These are phyloP conservation scores for Gallinago jamesoni DNA, from an alignment of 2,113 vertebrate species.

Conservation along the genomic window DNA sequence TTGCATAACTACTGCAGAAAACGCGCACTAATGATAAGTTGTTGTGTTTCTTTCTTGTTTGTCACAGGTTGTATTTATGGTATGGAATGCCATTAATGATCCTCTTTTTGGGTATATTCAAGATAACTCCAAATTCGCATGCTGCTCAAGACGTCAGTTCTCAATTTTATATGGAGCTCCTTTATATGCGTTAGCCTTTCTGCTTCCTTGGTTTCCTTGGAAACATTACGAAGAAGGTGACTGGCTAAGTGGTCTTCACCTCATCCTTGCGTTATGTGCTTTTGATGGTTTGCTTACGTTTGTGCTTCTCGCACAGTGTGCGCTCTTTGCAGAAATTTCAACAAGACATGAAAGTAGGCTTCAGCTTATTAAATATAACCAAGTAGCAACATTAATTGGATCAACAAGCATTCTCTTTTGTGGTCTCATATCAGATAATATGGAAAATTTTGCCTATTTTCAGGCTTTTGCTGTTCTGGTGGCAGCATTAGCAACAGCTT, in stretches of 20 bases:
- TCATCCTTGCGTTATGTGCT: constrained; percentile 80
- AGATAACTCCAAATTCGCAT: constrained; percentile 75
- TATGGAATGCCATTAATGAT: constrained; percentile 89
- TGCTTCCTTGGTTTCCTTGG: constrained; percentile 95
- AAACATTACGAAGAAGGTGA: constrained; percentile 78
- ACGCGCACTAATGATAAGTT: background rate
- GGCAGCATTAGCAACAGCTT: constrained; percentile 74
- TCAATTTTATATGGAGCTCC: constrained; percentile 84
- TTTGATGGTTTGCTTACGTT: constrained; percentile 86
- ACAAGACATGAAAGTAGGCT: constrained; percentile 75
- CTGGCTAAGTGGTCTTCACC: constrained; percentile 86
- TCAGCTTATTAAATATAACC: constrained; percentile 84
- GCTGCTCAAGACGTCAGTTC: constrained; percentile 75
- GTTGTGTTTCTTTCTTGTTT: background rate
- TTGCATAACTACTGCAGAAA: background rate
- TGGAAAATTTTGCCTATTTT: constrained; percentile 83
- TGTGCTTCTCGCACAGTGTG: constrained; percentile 86
- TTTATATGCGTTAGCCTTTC: constrained; percentile 81
- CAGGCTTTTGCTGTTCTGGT: constrained; percentile 75
- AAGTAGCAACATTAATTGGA: constrained; percentile 81
- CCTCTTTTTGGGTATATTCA: constrained; percentile 89
- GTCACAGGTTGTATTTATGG: constrained; percentile 85
- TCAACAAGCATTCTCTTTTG: constrained; percentile 87
- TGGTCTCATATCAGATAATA: constrained; percentile 83
- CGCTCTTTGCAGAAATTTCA: constrained; percentile 85